phyloP scores from a whole-genome alignment of 2,113 vertebrate species.

The Lanius ludovicianus region DNA sequence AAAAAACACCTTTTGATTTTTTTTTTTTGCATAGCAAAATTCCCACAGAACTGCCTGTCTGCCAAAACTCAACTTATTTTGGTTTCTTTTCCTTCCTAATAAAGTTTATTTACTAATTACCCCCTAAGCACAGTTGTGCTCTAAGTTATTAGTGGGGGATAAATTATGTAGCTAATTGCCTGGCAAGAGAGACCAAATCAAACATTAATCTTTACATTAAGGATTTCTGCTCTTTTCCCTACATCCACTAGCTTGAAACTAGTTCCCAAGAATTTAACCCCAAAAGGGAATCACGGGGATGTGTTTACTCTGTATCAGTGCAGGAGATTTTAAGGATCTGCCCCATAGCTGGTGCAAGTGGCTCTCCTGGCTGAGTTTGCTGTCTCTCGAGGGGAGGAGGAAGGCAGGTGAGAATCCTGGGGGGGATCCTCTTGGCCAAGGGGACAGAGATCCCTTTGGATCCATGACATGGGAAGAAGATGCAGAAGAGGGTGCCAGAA shows the following conservation, averaged over 20 bases:
- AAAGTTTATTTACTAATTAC: conserved; percentile 30
- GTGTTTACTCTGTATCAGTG: background rate
- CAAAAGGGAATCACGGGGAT: background rate
- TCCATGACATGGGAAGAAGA: background rate
- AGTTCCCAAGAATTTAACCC: background rate
- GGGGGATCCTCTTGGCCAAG: background rate
- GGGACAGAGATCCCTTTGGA: background rate
- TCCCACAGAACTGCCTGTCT: background rate
- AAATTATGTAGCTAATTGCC: conserved; percentile 15
- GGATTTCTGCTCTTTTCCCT: background rate
- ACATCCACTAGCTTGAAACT: background rate
- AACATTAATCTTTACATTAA: background rate
- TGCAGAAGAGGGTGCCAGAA: background rate
- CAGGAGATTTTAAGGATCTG: background rate
- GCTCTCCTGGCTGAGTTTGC: background rate
- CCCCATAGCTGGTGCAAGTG: background rate
- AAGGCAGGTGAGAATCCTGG: background rate
- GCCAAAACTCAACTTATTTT: background rate
- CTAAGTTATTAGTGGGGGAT: background rate
- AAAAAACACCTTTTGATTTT: background rate
- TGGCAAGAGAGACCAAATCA: background rate
- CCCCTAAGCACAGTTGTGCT: background rate
- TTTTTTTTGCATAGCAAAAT: background rate
- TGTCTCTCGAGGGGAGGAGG: background rate
- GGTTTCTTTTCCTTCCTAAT: background rate